Evolutionary conservation across 2,888 invertebrate species (phyloP).

Genomic region (Drosophila koepferae): DNA sequence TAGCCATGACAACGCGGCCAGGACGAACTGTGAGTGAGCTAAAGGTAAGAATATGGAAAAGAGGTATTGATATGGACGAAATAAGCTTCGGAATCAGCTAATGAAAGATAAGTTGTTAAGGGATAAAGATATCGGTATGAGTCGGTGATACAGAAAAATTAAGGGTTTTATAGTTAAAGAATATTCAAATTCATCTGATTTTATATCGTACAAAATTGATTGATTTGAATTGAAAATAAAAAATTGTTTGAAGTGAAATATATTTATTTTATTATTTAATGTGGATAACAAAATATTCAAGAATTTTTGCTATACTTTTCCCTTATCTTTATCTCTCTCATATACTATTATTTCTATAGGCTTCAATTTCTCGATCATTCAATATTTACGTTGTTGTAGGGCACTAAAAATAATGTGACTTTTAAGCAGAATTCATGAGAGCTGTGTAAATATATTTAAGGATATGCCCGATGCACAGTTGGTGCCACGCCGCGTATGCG

Average conservation of each 20-base stretch:
- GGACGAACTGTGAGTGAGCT: conserved; percentile 33
- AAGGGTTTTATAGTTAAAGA: too few relatives aligned
- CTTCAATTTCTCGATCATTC: neutral
- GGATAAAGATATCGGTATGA: neutral
- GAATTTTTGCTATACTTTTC: too few relatives aligned
- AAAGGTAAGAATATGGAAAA: neutral
- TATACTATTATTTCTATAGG: neutral
- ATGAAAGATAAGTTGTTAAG: neutral
- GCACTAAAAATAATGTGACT: conserved; percentile 3
- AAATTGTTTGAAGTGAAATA: too few relatives aligned
- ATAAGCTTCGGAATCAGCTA: neutral
- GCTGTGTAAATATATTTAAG: conserved; percentile 2
- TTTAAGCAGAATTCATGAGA: conserved; percentile 3
- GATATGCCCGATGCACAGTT: conserved; percentile 21
- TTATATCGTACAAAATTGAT: too few relatives aligned
- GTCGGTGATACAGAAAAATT: too few relatives aligned
- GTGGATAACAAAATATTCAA: too few relatives aligned
- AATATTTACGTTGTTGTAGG: neutral
- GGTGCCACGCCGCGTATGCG: conserved; percentile 41
- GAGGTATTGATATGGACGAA: fast-evolving
- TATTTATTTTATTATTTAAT: too few relatives aligned
- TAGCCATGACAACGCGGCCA: conserved; percentile 10
- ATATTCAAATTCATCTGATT: too few relatives aligned
- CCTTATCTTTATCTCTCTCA: too few relatives aligned
- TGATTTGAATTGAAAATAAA: too few relatives aligned